These are phyloP conservation scores for Lepidothrix coronata DNA, from an alignment of 2,113 vertebrate genomes.

Conservation along the genomic window DNA sequence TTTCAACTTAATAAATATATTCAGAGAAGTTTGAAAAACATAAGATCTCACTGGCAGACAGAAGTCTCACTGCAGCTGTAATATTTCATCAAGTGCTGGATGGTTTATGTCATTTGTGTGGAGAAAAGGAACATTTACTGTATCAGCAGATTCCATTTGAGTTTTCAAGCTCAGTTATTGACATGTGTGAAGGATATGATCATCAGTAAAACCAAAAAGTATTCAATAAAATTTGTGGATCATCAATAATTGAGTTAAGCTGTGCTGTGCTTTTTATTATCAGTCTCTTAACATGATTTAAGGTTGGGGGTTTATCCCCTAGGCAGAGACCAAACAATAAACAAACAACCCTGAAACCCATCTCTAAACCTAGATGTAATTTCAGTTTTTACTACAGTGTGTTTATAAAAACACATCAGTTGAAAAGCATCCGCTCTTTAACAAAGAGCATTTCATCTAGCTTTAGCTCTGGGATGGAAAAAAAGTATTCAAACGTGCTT, in stretches of 20 bases:
- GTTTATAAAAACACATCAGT: not conserved
- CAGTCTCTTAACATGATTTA: not conserved
- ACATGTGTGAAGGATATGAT: not conserved
- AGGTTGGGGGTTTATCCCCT: not conserved
- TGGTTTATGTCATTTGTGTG: not conserved
- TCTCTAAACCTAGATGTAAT: not conserved
- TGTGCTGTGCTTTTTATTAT: not conserved
- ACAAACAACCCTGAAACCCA: not conserved
- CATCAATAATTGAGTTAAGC: not conserved
- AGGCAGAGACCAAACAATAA: not conserved
- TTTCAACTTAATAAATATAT: slow-evolving; percentile 7
- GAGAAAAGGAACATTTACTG: not conserved
- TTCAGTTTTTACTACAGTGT: not conserved
- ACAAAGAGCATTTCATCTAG: not conserved
- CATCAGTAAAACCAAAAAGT: not conserved
- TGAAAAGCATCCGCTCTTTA: slow-evolving; percentile 8
- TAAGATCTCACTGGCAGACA: not conserved
- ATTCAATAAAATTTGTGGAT: not conserved
- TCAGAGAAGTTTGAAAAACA: not conserved
- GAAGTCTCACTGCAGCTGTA: slow-evolving; percentile 29
- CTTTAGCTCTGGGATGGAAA: not conserved
- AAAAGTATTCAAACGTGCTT: not conserved
- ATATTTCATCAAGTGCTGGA: slow-evolving; percentile 30
- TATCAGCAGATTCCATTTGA: slow-evolving; percentile 38
- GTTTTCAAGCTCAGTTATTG: not conserved